phyloP scores from a whole-genome alignment of 1,140 invertebrate species.

The Cotesia typhae region DNA sequence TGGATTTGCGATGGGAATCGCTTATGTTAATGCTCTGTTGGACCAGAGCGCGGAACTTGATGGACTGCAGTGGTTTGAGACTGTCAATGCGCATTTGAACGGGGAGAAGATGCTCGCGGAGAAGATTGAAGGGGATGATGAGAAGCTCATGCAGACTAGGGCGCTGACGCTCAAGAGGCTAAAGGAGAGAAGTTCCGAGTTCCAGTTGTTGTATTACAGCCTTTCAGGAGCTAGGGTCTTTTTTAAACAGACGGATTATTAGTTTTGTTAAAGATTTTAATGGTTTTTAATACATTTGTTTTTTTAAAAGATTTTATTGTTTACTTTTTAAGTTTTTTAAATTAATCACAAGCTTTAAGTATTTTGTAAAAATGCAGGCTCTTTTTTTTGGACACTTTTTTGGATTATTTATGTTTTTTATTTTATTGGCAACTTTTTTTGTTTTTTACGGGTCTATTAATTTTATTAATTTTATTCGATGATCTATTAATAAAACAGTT shows the following conservation, averaged over 20 bases:
- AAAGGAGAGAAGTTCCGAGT: constrained; percentile 86
- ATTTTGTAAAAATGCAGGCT: no score
- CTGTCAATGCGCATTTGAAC: constrained; percentile 79
- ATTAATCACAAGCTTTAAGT: no score
- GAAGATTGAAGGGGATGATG: constrained; percentile 69
- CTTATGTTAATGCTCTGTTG: constrained; percentile 76
- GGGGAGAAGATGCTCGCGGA: constrained; percentile 56
- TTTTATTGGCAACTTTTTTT: no score
- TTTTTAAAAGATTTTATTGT: constrained; percentile 15
- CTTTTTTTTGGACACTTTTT: no score
- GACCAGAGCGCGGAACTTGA: constrained; percentile 85
- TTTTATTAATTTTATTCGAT: no score
- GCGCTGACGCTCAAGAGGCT: constrained; percentile 90
- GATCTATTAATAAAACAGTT: no score
- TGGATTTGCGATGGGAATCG: constrained; percentile 94
- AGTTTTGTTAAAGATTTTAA: constrained; percentile 30
- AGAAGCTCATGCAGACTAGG: constrained; percentile 92
- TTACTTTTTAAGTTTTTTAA: no score
- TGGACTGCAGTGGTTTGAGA: constrained; percentile 95
- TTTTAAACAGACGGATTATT: constrained; percentile 72
- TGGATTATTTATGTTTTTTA: no score
- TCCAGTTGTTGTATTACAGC: constrained; percentile 89
- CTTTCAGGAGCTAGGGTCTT: constrained; percentile 94
- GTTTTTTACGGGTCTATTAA: no score
- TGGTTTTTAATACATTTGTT: constrained; percentile 28